Percentiles rank a stretch among this genome's conserved stretches.
Evolutionary conservation across 2,797 vertebrate genomes (phyloP).

Genomic region (Zonotrichia albicollis): DNA sequence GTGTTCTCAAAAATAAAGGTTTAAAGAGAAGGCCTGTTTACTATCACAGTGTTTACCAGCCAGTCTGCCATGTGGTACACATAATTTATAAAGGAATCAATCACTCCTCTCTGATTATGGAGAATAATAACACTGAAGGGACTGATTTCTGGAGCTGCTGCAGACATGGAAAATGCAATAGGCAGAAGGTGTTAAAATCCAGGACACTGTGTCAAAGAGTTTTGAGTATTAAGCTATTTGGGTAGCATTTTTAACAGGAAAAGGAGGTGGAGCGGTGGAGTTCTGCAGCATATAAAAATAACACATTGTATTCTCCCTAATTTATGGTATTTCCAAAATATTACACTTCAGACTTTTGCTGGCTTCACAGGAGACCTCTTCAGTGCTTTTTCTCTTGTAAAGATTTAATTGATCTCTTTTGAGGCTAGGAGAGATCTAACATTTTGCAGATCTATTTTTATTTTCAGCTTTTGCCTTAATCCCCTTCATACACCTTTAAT

Average conservation of each 20-base stretch:
- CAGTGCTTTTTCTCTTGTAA: conserved; percentile 21
- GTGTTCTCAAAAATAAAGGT: background rate
- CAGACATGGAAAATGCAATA: conserved; percentile 27
- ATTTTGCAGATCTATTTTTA: conserved; percentile 60
- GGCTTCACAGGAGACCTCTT: background rate
- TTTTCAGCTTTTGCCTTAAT: conserved; percentile 43
- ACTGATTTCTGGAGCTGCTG: background rate
- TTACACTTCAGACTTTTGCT: conserved; percentile 29
- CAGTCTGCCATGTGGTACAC: background rate
- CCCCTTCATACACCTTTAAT: conserved; percentile 32
- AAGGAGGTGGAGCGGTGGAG: background rate
- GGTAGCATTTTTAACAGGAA: conserved; percentile 19
- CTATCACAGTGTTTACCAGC: background rate
- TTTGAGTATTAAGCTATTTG: background rate
- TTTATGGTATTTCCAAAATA: conserved; percentile 54
- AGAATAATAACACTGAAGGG: conserved; percentile 1
- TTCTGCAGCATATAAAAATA: conserved; percentile 45
- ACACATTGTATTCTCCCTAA: conserved; percentile 25
- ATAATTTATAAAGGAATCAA: conserved; percentile 22
- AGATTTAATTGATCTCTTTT: conserved; percentile 50
- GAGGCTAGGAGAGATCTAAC: conserved; percentile 7
- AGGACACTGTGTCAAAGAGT: conserved; percentile 7
- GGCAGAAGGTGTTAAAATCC: conserved; percentile 43
- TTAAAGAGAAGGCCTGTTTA: conserved; percentile 8
- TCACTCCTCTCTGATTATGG: conserved; percentile 7